Evolutionary conservation across 2,113 vertebrate genomes (phyloP).

Genomic region (Crotalus tigris): DNA sequence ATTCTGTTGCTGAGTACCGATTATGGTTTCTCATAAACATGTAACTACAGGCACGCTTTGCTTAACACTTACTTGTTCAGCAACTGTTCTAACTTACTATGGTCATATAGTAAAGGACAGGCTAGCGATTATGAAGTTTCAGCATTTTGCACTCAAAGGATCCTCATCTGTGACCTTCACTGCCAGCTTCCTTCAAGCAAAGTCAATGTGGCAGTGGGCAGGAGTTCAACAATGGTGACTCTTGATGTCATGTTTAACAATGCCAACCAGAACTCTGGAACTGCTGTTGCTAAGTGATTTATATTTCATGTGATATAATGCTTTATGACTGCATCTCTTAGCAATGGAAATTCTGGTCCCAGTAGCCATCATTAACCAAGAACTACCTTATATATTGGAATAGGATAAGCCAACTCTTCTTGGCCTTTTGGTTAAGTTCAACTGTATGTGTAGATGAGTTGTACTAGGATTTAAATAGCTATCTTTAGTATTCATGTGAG

Average conservation of each 20-base stretch:
- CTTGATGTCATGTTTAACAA: neutral
- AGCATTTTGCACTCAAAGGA: neutral
- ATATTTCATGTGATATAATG: neutral
- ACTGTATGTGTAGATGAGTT: neutral
- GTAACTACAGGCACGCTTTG: neutral
- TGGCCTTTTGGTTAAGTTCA: neutral
- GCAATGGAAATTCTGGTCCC: neutral
- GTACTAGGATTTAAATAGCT: neutral
- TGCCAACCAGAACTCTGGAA: neutral
- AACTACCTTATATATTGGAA: neutral
- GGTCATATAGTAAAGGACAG: neutral
- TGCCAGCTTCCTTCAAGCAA: neutral
- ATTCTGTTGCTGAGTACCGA: neutral
- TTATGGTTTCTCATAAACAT: neutral
- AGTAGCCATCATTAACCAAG: neutral
- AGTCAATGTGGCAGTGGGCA: neutral
- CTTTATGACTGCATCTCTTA: neutral
- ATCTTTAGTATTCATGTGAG: neutral
- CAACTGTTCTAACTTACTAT: neutral
- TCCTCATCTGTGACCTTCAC: neutral
- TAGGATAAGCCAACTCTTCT: neutral
- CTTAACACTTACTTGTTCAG: neutral
- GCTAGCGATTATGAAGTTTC: neutral
- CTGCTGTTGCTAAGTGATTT: neutral
- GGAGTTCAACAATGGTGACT: neutral